Evolutionary conservation across 2,113 vertebrate species (phyloP), one percentile per base, ranked within the genome.

Genomic region (Cromileptes altivelis): DNA sequence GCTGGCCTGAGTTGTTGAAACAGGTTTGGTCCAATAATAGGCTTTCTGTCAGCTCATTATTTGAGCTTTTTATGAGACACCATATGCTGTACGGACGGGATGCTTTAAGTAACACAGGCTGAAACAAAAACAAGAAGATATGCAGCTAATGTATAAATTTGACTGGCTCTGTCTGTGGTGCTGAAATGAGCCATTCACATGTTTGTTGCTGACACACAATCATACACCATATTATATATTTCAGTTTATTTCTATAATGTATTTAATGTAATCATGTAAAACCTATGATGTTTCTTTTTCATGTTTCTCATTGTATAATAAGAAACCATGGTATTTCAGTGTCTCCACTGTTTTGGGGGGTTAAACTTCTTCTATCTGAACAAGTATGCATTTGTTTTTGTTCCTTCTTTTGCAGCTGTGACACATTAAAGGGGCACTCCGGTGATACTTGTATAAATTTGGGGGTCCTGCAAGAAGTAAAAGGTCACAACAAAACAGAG

Each of bases 91-190:
- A 10, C 25, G 64, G 60, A 77, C 21, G 64, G 30, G 3, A 49
- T 47, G 63, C 9, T 23, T 17, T 58, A 71, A 69, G 19, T 58
- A 68, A 69, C 64, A 76, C 40, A 75, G 21, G 15, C 69, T 60
- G 12, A 57, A 42, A 45, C 27, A 17, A 75, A 65, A 23, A 75
- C 49, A 50, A 25, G 15, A n/a, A 18, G 21, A 56, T 62, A 50
- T 58, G 15, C 21, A 67, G 27, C 55, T 33, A 18, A n/a, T 85
- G 50, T 70, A 64, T 53, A 53, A 70, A 49, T 73, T 0, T 68
- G 33, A 10, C 10, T 33, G 45, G 3, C 84, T 70, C 89, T 91
- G 87, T 91, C 89, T 82, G 15, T 79, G 84, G 85, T 92, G 75
- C 90, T 94, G 82, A 91, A 89, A 42, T n/a, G 0, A 81, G 19